These are phyloP conservation scores for Pollenia amentaria DNA, from an alignment of 2,888 invertebrate species.

Conservation along the genomic window DNA sequence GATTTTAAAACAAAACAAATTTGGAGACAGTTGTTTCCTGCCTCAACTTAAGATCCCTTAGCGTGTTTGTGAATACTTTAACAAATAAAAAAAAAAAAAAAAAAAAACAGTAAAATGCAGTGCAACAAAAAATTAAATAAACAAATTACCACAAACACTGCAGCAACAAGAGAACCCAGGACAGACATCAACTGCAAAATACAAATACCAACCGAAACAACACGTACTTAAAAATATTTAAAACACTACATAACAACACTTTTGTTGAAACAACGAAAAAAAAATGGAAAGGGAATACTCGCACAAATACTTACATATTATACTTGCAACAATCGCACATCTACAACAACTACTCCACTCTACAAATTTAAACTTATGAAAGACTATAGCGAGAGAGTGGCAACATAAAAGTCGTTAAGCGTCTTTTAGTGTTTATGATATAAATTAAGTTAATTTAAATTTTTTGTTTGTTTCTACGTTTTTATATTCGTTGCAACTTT, in stretches of 20 bases:
- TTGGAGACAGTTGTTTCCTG: constrained; percentile 59
- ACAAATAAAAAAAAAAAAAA: constrained; percentile 13
- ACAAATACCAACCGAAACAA: constrained; percentile 35
- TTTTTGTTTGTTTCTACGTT: constrained; percentile 45
- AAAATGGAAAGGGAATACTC: constrained; percentile 19
- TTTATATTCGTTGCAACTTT: constrained; percentile 26
- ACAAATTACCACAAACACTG: constrained; percentile 69
- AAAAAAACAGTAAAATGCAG: constrained; percentile 22
- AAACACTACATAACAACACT: constrained; percentile 51
- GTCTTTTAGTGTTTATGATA: constrained; percentile 75
- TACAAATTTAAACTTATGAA: constrained; percentile 46
- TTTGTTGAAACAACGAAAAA: constrained; percentile 44
- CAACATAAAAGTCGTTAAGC: constrained; percentile 72
- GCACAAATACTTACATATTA: constrained; percentile 1
- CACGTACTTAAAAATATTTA: constrained; percentile 46
- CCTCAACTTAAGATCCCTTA: constrained; percentile 31
- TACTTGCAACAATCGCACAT: constrained; percentile 53
- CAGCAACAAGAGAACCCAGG: constrained; percentile 32
- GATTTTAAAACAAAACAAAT: constrained; percentile 50
- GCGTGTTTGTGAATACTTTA: constrained; percentile 19
- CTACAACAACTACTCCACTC: constrained; percentile 29
- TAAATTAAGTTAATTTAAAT: constrained; percentile 76
- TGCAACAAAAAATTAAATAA: constrained; percentile 47
- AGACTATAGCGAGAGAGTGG: constrained; percentile 57
- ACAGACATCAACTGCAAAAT: constrained; percentile 30